Conservation (phyloP, 2,113 vertebrate species). For the Scartelaos histophorus region DNA sequence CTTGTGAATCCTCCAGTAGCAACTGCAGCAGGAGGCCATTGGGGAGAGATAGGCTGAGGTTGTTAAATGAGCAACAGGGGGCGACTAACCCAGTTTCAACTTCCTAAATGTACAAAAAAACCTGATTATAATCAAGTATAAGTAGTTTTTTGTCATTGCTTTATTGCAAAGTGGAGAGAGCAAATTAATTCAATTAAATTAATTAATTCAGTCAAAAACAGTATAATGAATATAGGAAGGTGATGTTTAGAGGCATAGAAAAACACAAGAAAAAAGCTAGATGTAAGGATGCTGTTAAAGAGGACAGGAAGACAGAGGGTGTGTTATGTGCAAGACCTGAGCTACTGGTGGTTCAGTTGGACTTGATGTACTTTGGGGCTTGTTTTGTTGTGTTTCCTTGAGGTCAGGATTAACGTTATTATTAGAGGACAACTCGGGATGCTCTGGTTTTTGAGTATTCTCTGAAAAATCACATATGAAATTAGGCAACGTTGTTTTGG, state of each 20-base stretch:
- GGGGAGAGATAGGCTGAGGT: constrained; percentile 83
- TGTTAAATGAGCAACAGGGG: constrained; percentile 62
- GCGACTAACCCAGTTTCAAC: constrained; percentile 26
- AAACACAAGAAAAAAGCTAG: neutral
- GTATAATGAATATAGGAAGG: no score
- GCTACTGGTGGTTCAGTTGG: constrained; percentile 3
- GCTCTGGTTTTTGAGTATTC: neutral
- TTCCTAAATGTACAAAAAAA: constrained; percentile 11
- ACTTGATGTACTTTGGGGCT: constrained; percentile 23
- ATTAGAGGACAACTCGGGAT: constrained; percentile 44
- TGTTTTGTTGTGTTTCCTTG: constrained; percentile 17
- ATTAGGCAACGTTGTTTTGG: neutral
- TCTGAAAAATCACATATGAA: constrained; percentile 29
- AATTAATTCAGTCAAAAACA: neutral
- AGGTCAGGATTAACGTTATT: neutral
- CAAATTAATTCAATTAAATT: neutral
- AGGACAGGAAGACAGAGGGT: no score
- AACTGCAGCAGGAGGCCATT: constrained; percentile 85
- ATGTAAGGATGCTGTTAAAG: no score
- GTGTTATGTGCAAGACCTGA: constrained; percentile 43
- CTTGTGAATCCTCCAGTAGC: constrained; percentile 68
- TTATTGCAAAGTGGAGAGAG: neutral
- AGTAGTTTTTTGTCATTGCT: neutral
- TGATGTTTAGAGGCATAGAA: neutral
- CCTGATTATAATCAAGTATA: neutral